These are phyloP conservation scores for Pseudochaenichthys georgianus DNA, from an alignment of 2,797 vertebrate genomes.

Conservation along the genomic window DNA sequence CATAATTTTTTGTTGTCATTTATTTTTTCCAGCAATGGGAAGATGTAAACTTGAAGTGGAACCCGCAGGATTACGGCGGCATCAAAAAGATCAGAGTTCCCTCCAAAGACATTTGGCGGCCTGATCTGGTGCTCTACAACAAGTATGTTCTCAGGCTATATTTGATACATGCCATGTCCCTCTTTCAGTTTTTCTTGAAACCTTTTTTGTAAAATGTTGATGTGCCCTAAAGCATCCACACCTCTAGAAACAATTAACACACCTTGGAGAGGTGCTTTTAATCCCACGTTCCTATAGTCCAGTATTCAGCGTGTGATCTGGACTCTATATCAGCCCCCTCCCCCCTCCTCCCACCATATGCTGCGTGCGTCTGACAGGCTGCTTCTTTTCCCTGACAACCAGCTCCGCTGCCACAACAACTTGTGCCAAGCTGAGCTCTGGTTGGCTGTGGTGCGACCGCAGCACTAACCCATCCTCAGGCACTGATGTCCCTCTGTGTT, in stretches of 20 bases:
- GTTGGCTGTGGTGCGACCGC: conserved; percentile 53
- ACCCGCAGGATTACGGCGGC: conserved; percentile 91
- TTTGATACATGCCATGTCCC: conserved; percentile 21
- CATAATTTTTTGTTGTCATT: background rate
- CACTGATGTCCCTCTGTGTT: conserved; percentile 59
- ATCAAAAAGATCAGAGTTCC: conserved; percentile 93
- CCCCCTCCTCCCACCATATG: conserved; percentile 67
- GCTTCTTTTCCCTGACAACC: conserved; percentile 73
- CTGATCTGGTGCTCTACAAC: conserved; percentile 96
- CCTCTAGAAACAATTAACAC: conserved; percentile 41
- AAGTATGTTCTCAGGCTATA: conserved; percentile 84
- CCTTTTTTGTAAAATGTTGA: conserved; percentile 16
- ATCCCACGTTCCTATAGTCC: conserved; percentile 40
- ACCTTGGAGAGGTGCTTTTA: conserved; percentile 47
- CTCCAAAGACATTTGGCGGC: conserved; percentile 92
- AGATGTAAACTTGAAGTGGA: conserved; percentile 92
- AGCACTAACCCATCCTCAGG: conserved; percentile 53
- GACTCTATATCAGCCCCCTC: conserved; percentile 38
- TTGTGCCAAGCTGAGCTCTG: conserved; percentile 50
- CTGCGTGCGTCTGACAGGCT: conserved; percentile 60
- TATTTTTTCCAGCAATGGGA: conserved; percentile 89
- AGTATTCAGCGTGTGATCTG: conserved; percentile 60
- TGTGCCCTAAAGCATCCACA: conserved; percentile 10
- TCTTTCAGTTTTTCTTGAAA: background rate
- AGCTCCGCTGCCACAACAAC: conserved; percentile 61